Evolutionary conservation across 2,797 vertebrate species (phyloP).

Genomic region (Myotis pilosus): DNA sequence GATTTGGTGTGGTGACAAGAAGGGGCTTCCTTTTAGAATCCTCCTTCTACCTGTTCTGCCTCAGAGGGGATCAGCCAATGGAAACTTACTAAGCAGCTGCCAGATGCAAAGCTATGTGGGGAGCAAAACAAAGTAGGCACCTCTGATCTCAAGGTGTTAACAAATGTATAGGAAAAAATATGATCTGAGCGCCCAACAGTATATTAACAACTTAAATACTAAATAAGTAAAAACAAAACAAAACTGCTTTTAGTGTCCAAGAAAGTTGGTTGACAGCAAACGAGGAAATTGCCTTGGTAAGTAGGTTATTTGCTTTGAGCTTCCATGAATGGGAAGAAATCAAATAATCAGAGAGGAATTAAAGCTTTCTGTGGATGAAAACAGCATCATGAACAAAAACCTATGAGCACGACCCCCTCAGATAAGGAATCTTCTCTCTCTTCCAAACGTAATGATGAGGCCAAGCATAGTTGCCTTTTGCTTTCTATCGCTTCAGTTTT

Average conservation of each 20-base stretch:
- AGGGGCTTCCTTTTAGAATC: not conserved
- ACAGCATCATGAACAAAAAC: not conserved
- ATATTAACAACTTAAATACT: not conserved
- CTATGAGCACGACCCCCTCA: not conserved
- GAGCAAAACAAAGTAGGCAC: not conserved
- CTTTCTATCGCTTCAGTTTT: slow-evolving; percentile 2
- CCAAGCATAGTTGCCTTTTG: not conserved
- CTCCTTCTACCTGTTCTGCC: not conserved
- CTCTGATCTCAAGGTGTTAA: not conserved
- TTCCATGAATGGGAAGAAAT: not conserved
- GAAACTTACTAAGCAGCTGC: not conserved
- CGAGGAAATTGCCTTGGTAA: not conserved
- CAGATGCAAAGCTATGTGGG: not conserved
- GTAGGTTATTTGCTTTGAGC: not conserved
- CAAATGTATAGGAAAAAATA: not conserved
- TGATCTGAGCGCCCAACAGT: not conserved
- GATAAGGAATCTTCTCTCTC: not conserved
- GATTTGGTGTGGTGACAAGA: too few relatives aligned
- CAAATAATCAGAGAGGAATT: not conserved
- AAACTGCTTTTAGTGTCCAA: not conserved
- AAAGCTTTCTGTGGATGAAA: not conserved
- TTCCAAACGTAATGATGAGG: not conserved
- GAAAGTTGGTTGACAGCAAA: not conserved
- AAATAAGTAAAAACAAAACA: not conserved
- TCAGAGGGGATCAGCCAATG: not conserved